Evolutionary conservation across 2,113 vertebrate genomes (phyloP).

Genomic region (Rhynchomys soricoides): DNA sequence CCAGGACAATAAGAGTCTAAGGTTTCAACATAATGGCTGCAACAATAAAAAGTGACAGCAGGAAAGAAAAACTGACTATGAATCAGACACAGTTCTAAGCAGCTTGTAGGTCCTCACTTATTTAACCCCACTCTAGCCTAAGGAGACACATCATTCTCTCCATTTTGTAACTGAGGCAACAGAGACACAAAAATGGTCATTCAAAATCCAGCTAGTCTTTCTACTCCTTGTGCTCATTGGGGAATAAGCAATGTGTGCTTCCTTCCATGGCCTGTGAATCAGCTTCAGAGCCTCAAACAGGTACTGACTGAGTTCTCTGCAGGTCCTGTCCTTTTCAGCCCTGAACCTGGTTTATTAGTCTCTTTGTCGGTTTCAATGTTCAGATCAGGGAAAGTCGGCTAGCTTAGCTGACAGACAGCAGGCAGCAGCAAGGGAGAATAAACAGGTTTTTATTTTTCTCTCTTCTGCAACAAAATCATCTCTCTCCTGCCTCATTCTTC

Average conservation of each 20-base stretch:
- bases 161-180: neutral
- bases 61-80: neutral
- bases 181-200: neutral
- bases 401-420: conserved; percentile 47
- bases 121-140: neutral
- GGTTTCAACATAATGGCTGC: neutral
- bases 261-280: neutral
- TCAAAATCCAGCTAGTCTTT: neutral
- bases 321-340: conserved; percentile 46
- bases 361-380: conserved; percentile 62
- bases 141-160: neutral
- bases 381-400: neutral
- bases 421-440: neutral
- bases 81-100: neutral
- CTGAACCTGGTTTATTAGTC: conserved; percentile 58
- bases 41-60: neutral
- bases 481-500: neutral
- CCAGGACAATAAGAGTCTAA: neutral
- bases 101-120: neutral
- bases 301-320: conserved; percentile 33
- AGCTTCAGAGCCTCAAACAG: neutral
- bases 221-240: neutral
- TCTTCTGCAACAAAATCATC: neutral
- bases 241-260: neutral
- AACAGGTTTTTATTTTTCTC: neutral